Evolutionary conservation across 2,797 vertebrate species (phyloP).

Genomic region (Aulostomus chinensis): DNA sequence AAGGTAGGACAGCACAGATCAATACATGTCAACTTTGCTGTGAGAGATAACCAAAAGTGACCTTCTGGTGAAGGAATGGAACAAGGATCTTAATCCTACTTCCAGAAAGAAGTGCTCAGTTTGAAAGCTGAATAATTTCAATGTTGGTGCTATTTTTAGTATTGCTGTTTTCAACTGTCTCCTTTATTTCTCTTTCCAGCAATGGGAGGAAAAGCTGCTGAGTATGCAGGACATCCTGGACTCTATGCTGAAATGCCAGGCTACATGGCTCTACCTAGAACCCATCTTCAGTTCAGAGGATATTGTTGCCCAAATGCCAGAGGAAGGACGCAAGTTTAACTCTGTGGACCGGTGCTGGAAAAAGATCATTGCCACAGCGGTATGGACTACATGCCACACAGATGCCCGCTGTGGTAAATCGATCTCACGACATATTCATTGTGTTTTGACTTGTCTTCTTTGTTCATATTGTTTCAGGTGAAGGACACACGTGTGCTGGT

Average conservation of each 20-base stretch:
- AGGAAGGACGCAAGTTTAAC: no score
- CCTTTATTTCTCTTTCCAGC: no score
- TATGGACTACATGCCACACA: conserved; percentile 58
- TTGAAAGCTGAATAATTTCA: no score
- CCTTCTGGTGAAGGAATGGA: no score
- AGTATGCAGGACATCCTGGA: conserved; percentile 90
- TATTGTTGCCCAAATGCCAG: conserved; percentile 93
- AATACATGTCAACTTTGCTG: no score
- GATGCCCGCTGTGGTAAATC: not conserved
- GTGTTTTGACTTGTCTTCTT: conserved; percentile 1
- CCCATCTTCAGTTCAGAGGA: conserved; percentile 96
- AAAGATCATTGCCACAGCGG: conserved; percentile 84
- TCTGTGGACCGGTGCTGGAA: conserved; percentile 89
- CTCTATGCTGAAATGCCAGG: conserved; percentile 88
- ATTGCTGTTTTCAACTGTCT: no score
- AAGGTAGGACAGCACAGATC: conserved; percentile 74
- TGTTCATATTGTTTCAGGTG: conserved; percentile 13
- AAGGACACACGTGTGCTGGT: conserved; percentile 85
- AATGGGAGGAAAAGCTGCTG: conserved; percentile 64
- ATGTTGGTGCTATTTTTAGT: no score
- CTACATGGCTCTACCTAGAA: conserved; percentile 92
- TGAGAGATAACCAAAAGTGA: no score
- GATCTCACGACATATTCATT: no score
- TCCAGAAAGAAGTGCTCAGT: no score
- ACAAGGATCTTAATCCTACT: no score